A percentile compares a stretch with the other conserved stretches of the same genome.
These are phyloP conservation scores for Melieria crassipennis DNA, from an alignment of 2,888 invertebrate species.

Conservation along the genomic window DNA sequence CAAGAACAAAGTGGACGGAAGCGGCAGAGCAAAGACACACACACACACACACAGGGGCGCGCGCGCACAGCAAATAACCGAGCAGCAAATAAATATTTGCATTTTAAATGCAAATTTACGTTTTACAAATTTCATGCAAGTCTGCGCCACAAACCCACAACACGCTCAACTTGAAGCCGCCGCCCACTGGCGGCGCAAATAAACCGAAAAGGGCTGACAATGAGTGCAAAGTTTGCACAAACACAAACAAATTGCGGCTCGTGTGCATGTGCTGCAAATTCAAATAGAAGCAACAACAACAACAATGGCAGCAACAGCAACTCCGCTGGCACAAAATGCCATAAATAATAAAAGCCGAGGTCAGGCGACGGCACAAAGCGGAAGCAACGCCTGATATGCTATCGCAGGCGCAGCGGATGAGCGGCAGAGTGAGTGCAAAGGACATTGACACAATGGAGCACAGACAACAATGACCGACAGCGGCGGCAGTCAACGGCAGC, in stretches of 20 bases:
- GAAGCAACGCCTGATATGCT: constrained; percentile 13
- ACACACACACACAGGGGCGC: too few relatives aligned
- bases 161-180: neutral
- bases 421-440: constrained; percentile 14
- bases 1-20: too few relatives aligned
- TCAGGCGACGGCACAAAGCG: neutral
- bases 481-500: neutral
- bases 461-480: constrained; percentile 25
- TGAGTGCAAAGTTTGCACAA: neutral
- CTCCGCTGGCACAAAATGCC: constrained; percentile 20
- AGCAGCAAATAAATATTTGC: constrained; percentile 19
- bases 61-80: too few relatives aligned
- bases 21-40: too few relatives aligned
- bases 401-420: constrained; percentile 8
- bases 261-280: constrained; percentile 12
- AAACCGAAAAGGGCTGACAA: neutral
- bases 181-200: neutral
- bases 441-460: constrained; percentile 24
- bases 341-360: constrained; percentile 27
- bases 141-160: constrained; percentile 9
- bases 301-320: constrained; percentile 21
- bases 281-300: constrained; percentile 14
- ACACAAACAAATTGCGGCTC: neutral
- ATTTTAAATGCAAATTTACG: constrained; percentile 26
- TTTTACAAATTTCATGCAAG: constrained; percentile 32